Percentiles rank a stretch among this genome's conserved stretches.
Evolutionary conservation across 2,113 vertebrate genomes (phyloP).

Genomic region (Sturnus vulgaris): DNA sequence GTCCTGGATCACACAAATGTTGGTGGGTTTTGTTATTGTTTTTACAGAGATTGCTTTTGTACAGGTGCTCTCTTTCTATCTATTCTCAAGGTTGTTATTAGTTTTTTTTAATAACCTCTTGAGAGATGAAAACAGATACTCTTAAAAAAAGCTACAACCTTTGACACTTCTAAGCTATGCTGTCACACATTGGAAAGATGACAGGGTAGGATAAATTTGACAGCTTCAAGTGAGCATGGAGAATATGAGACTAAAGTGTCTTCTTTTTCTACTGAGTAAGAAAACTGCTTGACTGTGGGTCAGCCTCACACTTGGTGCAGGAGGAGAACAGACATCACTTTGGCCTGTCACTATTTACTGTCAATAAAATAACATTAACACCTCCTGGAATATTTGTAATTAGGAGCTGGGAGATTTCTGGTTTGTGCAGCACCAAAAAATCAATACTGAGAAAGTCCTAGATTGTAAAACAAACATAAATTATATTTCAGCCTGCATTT

Average conservation of each 20-base stretch:
- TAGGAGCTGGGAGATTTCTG: not conserved
- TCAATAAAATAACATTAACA: not conserved
- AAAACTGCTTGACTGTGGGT: not conserved
- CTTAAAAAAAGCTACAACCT: not conserved
- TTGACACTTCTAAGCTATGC: slow-evolving; percentile 17
- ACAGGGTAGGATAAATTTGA: not conserved
- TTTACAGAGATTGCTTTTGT: not conserved
- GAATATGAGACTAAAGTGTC: not conserved
- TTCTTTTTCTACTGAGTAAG: not conserved
- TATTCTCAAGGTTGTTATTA: not conserved
- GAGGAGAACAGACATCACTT: not conserved
- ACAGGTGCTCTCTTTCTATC: not conserved
- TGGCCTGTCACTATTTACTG: not conserved
- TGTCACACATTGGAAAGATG: not conserved
- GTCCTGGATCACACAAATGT: not conserved
- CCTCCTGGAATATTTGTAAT: not conserved
- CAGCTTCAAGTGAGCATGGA: not conserved
- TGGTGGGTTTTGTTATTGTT: not conserved
- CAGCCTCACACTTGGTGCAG: not conserved
- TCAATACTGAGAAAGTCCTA: not conserved
- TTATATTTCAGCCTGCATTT: not conserved
- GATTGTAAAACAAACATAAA: not conserved
- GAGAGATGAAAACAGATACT: not conserved
- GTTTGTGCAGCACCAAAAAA: not conserved
- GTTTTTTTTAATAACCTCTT: not conserved